Evolutionary conservation across 2,113 vertebrate genomes (phyloP), one percentile per base, ranked within the genome.

Genomic region (Sisor rabdophorus): DNA sequence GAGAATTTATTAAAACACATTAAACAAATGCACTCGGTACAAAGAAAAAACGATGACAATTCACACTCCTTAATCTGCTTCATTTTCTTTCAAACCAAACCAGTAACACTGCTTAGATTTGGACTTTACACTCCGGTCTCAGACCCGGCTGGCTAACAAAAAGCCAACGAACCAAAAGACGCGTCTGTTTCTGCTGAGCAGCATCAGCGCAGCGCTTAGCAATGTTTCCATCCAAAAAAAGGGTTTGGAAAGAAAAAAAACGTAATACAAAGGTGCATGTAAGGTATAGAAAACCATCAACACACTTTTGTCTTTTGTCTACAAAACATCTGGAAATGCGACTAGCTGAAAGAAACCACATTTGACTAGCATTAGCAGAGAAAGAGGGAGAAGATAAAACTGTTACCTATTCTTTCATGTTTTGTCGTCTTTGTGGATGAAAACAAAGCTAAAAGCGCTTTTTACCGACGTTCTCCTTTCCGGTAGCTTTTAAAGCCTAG

Each of bases 1-100:
- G 88, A 89, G 89, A 84, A 91, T 92, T 93, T 93, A 93, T 91
- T 93, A 92, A 93, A 93, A 93, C 91, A 93, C 92, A 88, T 89
- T 90, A 88, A 92, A 92, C 92, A 91, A 92, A 92, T 91, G 91
- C 91, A 92, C 91, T 87, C 81, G 88, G 88, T 91, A 92, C 91
- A 93, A 92, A 93, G 91, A 89, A 91, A 93, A 91, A 90, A n/a
- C 69, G 87, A 90, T 90, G 88, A 90, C 87, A 87, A 88, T 87
- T 90, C 86, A 86, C 86, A 54, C 87, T 87, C 84, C 26, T 83
- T 71, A 58, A 65, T 74, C 54, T 55, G 68, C 80, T 77, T 64
- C 71, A 76, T 75, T 82, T 73, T 70, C 75, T 68, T 63, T 2
- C 73, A 70, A 59, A 58, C 44, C 67, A 60, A 77, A 79, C 55